Base-by-base conservation (phyloP, 2,888 invertebrate genomes). In the Anticlea derivata region DNA sequence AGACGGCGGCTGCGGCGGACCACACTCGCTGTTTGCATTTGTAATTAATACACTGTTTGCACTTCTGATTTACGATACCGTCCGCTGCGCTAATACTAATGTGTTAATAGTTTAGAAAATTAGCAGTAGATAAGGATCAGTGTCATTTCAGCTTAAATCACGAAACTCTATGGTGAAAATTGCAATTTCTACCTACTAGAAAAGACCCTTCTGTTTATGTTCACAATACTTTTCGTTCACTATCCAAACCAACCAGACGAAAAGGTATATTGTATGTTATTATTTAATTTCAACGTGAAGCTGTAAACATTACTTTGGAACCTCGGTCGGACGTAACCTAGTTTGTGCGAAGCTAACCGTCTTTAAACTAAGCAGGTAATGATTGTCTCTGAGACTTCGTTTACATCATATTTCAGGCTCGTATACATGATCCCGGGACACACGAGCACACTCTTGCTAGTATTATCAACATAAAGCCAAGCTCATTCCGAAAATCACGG, bases 21-120 rank as follows among this genome's bases (percentile, higher is more conserved):
- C 87, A 82, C 86, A 86, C 82, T 86, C 78, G 84, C 85, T 88
- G 89, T 90, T 89, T 87, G 88, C 87, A 90, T 90, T 87, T 81
- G 86, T 89, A 90, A 90, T 90, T 88, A 89, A 90, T 89, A 88
- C 86, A 89, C 81, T 88, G 88, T 89, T 89, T 89, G 87, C 80
- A 75, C 82, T 81, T 77, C 82, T 90, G 88, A 90, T 89, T 89
- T 90, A 90, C 86, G 88, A 83, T 83, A 83, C 70, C 80, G 75
- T 79, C 78, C 75, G 80, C 71, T 80, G 74, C 77, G 75, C 75
- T 79, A n/a, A 78, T 83, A 71, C 80, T 86, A 86, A 87, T 87
- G 87, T 86, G 86, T 87, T 89, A 87, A 89, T 87, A 85, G 86
- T 81, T 83, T 79, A 78, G 72, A 80, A 84, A 81, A 85, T 86